These are phyloP conservation scores for Anguilla anguilla DNA, from an alignment of 2,797 vertebrate species.

Conservation along the genomic window DNA sequence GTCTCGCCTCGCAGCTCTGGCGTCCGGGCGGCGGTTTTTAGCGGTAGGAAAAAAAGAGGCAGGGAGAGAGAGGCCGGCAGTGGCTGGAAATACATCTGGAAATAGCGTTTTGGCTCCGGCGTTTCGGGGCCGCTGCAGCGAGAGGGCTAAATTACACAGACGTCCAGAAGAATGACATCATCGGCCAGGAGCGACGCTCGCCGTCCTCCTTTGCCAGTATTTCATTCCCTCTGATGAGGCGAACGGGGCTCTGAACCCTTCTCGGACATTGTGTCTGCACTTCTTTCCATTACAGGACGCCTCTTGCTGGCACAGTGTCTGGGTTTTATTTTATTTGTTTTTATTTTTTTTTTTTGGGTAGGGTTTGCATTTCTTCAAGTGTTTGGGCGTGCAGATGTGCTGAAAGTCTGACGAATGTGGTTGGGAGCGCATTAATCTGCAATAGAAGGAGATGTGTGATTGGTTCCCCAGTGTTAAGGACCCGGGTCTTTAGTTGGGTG, in stretches of 20 bases:
- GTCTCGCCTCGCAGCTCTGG: too few relatives aligned
- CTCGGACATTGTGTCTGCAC: neutral
- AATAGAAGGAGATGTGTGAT: neutral
- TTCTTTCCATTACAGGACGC: neutral
- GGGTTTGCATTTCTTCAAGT: neutral
- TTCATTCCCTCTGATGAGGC: neutral
- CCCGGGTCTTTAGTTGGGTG: neutral
- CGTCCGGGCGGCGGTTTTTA: neutral
- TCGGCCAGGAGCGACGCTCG: slow-evolving; percentile 42
- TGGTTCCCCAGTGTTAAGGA: neutral
- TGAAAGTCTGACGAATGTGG: neutral
- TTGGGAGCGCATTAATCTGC: neutral
- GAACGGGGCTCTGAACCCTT: neutral
- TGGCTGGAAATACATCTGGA: slow-evolving; percentile 28
- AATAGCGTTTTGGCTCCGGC: slow-evolving; percentile 15
- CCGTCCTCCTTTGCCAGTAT: slow-evolving; percentile 28
- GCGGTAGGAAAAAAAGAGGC: neutral
- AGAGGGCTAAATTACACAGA: slow-evolving; percentile 12
- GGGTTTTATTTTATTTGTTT: neutral
- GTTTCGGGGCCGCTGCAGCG: neutral
- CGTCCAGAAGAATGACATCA: slow-evolving; percentile 48
- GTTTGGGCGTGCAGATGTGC: neutral
- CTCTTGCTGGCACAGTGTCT: neutral
- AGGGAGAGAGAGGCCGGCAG: neutral
- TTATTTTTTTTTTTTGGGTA: neutral